Evolutionary conservation across 2,888 invertebrate genomes (phyloP), one percentile per base, ranked within the genome.

Genomic region (Eudemis profundana): DNA sequence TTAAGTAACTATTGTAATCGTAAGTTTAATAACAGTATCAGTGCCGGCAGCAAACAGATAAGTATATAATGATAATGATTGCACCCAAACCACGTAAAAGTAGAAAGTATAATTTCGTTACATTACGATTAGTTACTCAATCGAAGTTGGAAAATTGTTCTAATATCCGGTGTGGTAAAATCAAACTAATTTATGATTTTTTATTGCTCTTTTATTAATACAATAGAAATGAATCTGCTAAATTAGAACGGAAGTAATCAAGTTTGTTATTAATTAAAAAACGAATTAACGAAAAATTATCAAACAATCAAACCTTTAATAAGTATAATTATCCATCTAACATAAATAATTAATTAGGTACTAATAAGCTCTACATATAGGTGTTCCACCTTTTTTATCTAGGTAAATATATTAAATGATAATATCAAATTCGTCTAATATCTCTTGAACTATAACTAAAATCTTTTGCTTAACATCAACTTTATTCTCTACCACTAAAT

Each of bases 381-480:
- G n/a, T n/a, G n/a, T n/a, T n/a, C n/a, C n/a, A n/a, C n/a, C n/a
- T n/a, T n/a, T n/a, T n/a, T n/a, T n/a, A n/a, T n/a, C n/a, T n/a
- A n/a, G n/a, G 8, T 33, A 29, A 4, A 4, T 29, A 29, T 29
- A 33, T 2, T 44, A 44, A 17, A 44, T n/a, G 4, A 7, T 19
- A 1, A 79, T 66, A 19, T 73, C 76, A 56, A 75, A 75, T 14
- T 79, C 79, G 2, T 81, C 76, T 38, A 89, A 74, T 69, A 89
- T 84, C 1, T 88, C 84, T 53, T 80, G 75, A 10, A 82, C 83
- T 19, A 81, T 76, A 0, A 61, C 61, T 12, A 83, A 46, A n/a
- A 85, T 77, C 61, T 84, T 85, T 14, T 78, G 64, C 21, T 77
- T 81, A 0, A 77, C 57, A 1, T 87, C 87, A 50, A 73, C 68